Evolutionary conservation across 1,140 invertebrate genomes (phyloP).

Genomic region (Sitophilus oryzae): DNA sequence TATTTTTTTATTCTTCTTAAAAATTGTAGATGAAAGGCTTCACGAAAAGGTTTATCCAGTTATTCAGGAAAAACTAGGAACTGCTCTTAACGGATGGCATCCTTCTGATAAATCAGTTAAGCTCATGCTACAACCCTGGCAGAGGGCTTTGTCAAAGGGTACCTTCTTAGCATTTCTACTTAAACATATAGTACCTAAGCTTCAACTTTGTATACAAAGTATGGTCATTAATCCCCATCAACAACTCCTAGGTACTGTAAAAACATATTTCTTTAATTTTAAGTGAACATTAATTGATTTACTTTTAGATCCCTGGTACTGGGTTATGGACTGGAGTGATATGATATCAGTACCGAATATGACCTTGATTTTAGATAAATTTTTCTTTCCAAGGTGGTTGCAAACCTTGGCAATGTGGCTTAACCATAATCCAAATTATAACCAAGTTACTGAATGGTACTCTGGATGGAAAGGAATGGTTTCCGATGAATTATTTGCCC

Average conservation of each 20-base stretch:
- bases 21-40: conserved; percentile 50
- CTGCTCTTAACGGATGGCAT: conserved; percentile 85
- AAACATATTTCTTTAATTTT: background rate
- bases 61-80: conserved; percentile 85
- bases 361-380: conserved; percentile 69
- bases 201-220: conserved; percentile 62
- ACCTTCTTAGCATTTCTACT: conserved; percentile 81
- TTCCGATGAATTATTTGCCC: conserved; percentile 57
- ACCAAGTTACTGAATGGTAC: conserved; percentile 84
- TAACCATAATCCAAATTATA: conserved; percentile 72
- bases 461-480: conserved; percentile 80
- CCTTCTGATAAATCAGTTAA: conserved; percentile 87
- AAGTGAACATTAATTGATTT: background rate
- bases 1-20: too few species aligned
- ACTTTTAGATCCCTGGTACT: conserved; percentile 53
- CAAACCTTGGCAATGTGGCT: conserved; percentile 76
- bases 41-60: conserved; percentile 82
- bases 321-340: conserved; percentile 82
- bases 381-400: conserved; percentile 85
- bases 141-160: conserved; percentile 71
- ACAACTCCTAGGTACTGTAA: conserved; percentile 60
- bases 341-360: conserved; percentile 66
- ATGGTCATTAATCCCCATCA: conserved; percentile 83
- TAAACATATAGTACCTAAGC: conserved; percentile 87
- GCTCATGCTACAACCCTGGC: conserved; percentile 90